Evolutionary conservation across 1,140 invertebrate species (phyloP).

Genomic region (Drosophila melanogaster): DNA sequence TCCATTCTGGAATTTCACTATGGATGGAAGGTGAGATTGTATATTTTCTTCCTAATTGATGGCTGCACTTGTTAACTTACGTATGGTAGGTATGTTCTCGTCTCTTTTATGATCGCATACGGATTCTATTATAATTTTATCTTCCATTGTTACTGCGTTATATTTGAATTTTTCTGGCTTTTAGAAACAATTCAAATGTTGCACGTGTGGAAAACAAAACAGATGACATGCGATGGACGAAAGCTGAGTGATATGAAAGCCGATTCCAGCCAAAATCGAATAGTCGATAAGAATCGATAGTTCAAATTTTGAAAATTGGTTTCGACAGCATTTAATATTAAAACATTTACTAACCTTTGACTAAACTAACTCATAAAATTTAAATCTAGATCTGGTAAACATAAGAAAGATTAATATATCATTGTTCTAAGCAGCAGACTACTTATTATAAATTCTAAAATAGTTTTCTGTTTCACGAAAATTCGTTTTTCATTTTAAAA

Average conservation of each 20-base stretch:
- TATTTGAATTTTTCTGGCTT: background rate
- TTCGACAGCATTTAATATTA: background rate
- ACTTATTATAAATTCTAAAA: background rate
- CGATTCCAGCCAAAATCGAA: background rate
- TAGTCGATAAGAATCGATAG: background rate
- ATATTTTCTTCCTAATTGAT: background rate
- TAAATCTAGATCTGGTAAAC: too few relatives aligned
- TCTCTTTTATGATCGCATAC: conserved; percentile 39
- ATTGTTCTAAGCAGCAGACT: too few relatives aligned
- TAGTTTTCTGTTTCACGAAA: background rate
- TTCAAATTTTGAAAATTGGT: background rate
- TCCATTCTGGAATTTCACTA: conserved; percentile 81
- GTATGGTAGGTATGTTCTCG: conserved; percentile 38
- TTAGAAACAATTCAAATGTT: conserved; percentile 18
- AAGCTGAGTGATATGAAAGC: background rate
- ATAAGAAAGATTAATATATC: too few relatives aligned
- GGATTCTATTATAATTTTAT: conserved; percentile 54
- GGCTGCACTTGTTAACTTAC: conserved; percentile 32
- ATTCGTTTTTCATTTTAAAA: background rate
- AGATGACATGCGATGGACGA: conserved; percentile 9
- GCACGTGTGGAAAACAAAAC: conserved; percentile 28
- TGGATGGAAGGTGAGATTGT: background rate
- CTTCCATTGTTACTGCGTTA: conserved; percentile 51
- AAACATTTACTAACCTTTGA: too few relatives aligned
- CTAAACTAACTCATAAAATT: too few relatives aligned